Evolutionary conservation across 2,888 invertebrate genomes (phyloP).

Genomic region (Acronicta alni): DNA sequence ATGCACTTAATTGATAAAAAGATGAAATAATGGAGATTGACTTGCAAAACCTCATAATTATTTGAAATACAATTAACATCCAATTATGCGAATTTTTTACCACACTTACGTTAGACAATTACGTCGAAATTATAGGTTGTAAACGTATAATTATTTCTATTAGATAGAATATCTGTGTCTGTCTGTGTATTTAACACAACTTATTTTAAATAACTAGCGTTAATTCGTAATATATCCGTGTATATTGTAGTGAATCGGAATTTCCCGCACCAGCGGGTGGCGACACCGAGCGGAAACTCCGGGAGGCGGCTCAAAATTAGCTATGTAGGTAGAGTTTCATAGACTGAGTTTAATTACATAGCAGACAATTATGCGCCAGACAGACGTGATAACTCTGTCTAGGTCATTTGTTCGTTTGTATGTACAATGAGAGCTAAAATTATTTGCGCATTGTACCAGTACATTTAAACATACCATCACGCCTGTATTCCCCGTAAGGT

Average conservation of each 20-base stretch:
- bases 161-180: constrained; percentile 27
- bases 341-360: constrained; percentile 79
- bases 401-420: constrained; percentile 77
- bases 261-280: constrained; percentile 23
- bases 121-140: constrained; percentile 32
- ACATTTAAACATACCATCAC: too few species aligned
- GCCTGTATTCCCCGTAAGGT: too few species aligned
- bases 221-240: too few species aligned
- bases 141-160: constrained; percentile 33
- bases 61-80: constrained; percentile 13
- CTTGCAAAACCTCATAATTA: constrained; percentile 6
- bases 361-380: constrained; percentile 82
- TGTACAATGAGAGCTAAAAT: constrained; percentile 67
- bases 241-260: constrained; percentile 40
- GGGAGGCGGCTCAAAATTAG: constrained; percentile 32
- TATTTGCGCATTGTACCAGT: constrained; percentile 56
- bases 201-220: constrained; percentile 11
- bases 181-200: constrained; percentile 14
- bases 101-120: constrained; percentile 12
- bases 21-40: constrained; percentile 10
- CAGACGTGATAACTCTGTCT: constrained; percentile 80
- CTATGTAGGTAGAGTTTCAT: constrained; percentile 66
- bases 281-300: constrained; percentile 33
- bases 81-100: constrained; percentile 36
- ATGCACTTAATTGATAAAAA: not conserved